Evolutionary conservation across 2,797 vertebrate genomes (phyloP).

Genomic region (Silurus lanzhouensis): DNA sequence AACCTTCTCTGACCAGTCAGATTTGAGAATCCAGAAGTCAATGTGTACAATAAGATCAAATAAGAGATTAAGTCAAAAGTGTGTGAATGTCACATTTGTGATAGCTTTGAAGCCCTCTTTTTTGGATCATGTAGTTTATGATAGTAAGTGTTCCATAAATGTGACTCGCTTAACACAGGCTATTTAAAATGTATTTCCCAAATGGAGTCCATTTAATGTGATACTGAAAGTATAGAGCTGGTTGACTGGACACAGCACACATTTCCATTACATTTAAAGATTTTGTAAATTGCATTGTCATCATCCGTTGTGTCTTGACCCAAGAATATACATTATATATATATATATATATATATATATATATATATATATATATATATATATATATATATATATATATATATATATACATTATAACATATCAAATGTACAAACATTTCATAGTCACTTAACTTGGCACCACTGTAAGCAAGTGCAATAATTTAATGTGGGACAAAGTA

Average conservation of each 20-base stretch:
- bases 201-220: slow-evolving; percentile 8
- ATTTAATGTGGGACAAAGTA: no score
- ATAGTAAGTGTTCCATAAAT: not conserved
- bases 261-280: slow-evolving; percentile 1
- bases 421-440: no score
- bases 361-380: not conserved
- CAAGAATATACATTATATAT: not conserved
- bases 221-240: slow-evolving; percentile 16
- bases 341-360: not conserved
- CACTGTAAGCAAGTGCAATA: no score
- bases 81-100: not conserved
- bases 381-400: no score
- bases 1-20: not conserved
- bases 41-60: not conserved
- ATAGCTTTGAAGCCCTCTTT: slow-evolving; percentile 15
- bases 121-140: slow-evolving; percentile 18
- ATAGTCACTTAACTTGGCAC: no score
- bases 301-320: not conserved
- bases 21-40: not conserved
- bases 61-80: not conserved
- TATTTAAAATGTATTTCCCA: slow-evolving; percentile 14
- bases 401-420: no score
- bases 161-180: not conserved
- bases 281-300: slow-evolving; percentile 12
- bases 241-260: not conserved